Conservation (phyloP, 2,888 invertebrate genomes). For the Agrotis segetum region DNA sequence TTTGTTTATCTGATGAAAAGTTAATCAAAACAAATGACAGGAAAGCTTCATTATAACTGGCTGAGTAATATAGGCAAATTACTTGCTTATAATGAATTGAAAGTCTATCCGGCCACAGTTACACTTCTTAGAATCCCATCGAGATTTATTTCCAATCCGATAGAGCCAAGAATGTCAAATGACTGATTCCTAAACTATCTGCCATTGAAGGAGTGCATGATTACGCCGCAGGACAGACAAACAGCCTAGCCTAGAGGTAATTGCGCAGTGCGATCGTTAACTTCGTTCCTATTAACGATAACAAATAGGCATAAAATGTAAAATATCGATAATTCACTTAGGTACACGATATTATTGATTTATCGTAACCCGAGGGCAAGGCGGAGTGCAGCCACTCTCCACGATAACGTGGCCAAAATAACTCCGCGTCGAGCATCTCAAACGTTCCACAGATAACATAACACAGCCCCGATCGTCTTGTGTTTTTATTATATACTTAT, state of each 20-base stretch:
- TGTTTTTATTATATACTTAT: slow-evolving; percentile 75
- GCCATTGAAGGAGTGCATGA: slow-evolving; percentile 43
- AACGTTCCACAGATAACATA: slow-evolving; percentile 81
- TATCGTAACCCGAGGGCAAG: slow-evolving; percentile 82
- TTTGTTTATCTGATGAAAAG: slow-evolving; percentile 5
- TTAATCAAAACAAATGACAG: slow-evolving; percentile 4
- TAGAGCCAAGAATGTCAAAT: slow-evolving; percentile 43
- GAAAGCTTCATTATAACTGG: neutral
- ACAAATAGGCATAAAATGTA: slow-evolving; percentile 72
- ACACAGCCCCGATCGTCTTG: slow-evolving; percentile 68
- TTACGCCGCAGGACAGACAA: slow-evolving; percentile 50
- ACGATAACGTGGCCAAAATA: slow-evolving; percentile 89
- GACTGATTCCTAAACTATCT: slow-evolving; percentile 48
- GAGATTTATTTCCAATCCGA: slow-evolving; percentile 23
- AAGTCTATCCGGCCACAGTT: slow-evolving; percentile 1
- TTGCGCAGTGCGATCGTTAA: slow-evolving; percentile 64
- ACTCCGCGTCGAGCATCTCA: slow-evolving; percentile 80
- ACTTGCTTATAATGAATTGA: slow-evolving; percentile 18
- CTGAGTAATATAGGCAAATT: neutral
- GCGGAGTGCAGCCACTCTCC: slow-evolving; percentile 77
- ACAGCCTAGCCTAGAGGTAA: slow-evolving; percentile 60
- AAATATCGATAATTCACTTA: slow-evolving; percentile 81
- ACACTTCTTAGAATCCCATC: slow-evolving; percentile 6
- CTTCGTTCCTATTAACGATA: slow-evolving; percentile 68
- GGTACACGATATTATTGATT: slow-evolving; percentile 84